These are phyloP conservation scores for Alauda arvensis DNA, from an alignment of 2,797 vertebrate species.

Conservation along the genomic window DNA sequence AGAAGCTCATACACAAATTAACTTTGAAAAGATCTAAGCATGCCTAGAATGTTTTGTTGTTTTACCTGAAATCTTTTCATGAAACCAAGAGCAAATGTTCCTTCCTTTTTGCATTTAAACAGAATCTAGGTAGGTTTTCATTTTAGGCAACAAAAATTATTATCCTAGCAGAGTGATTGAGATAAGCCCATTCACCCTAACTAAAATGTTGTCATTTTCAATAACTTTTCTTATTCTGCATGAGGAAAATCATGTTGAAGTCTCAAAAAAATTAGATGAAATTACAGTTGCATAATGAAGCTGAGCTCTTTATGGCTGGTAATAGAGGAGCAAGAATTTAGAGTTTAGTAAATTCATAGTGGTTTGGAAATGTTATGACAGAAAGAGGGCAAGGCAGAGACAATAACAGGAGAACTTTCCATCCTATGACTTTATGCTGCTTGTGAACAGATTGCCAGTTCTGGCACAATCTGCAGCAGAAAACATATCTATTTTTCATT, in stretches of 20 bases:
- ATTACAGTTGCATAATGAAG: slow-evolving; percentile 36
- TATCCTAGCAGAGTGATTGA: slow-evolving; percentile 6
- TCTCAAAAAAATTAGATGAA: background rate
- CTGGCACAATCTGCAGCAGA: slow-evolving; percentile 20
- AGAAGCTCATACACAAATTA: background rate
- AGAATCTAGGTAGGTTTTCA: slow-evolving; percentile 38
- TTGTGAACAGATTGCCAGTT: slow-evolving; percentile 26
- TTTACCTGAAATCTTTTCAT: background rate
- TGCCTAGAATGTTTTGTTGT: background rate
- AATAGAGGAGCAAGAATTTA: slow-evolving; percentile 14
- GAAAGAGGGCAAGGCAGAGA: slow-evolving; percentile 53
- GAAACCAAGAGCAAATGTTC: background rate
- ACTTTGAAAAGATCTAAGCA: background rate
- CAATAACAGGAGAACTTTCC: slow-evolving; percentile 26
- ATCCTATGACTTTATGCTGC: slow-evolving; percentile 16
- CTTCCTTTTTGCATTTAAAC: slow-evolving; percentile 22
- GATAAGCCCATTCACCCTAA: slow-evolving; percentile 41
- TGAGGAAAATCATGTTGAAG: slow-evolving; percentile 37
- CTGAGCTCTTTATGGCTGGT: slow-evolving; percentile 20
- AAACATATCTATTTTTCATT: slow-evolving; percentile 22
- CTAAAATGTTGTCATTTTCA: slow-evolving; percentile 36
- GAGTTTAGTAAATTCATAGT: slow-evolving; percentile 17
- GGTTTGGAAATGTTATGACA: slow-evolving; percentile 36
- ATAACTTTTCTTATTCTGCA: background rate
- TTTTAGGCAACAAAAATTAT: background rate